Evolutionary conservation across 2,888 invertebrate species (phyloP), one percentile per base, ranked within the genome.

Genomic region (Cephonodes hylas): DNA sequence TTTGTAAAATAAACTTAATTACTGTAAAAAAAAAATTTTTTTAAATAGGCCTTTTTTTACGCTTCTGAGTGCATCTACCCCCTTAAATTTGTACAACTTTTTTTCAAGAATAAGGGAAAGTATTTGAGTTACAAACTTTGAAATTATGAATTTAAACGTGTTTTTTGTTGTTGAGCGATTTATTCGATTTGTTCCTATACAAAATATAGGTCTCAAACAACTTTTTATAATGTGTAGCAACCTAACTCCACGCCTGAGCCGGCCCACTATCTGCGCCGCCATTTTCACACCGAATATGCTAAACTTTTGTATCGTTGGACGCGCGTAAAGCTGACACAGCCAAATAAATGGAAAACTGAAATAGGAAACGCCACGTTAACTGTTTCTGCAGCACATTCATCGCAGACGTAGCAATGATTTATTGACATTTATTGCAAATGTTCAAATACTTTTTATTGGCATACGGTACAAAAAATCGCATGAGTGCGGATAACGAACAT

Each of bases 261-360:
- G 10, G 38, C 18, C 20, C 18, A 23, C 48, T 25, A 25, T 27
- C 25, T 48, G 48, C 7, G 48, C 27, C 27, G 48, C 48, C 15
- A 48, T 66, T 74, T 66, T 65, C 67, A 61, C 66, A 61, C 64
- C 59, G 63, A 69, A 72, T 69, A 64, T 65, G 68, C 67, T 64
- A 62, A 64, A 67, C 72, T 69, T 73, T 75, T 72, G 68, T 71
- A 64, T 61, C 58, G 61, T 25, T 44, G 58, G 38, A 34, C 42
- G 61, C 66, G 68, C 61, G 59, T 64, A 57, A 42, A 67, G 61
- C 66, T 66, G 71, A 69, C 69, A 63, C 59, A 60, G 61, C 59
- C 56, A 61, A 65, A 66, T 67, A 64, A 65, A 66, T 65, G 63
- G 58, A 67, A 66, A 63, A 60, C 61, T 60, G 53, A 63, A 70